Base-by-base conservation (phyloP, 2,888 invertebrate species). In the Polyploca ridens region DNA sequence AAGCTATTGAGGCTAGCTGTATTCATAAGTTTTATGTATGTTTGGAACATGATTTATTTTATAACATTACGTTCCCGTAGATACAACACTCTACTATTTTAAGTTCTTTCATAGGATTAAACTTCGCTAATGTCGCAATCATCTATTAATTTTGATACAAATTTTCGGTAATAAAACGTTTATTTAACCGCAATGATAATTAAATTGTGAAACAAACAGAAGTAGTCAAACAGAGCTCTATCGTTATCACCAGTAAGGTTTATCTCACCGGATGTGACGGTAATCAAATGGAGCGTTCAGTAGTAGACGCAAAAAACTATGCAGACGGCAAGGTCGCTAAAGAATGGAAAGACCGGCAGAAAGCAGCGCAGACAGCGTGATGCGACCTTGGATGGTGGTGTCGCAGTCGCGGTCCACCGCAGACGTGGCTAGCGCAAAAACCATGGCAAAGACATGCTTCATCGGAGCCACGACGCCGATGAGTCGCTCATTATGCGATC, bases 401-500 rank as follows among this genome's bases (percentile, higher is more conserved):
- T 86, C 79, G 85, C 83, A 90, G 87, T 89, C 80, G 86, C 83
- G 90, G 87, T 89, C 80, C 83, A 82, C 78, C 78, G 85, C 84
- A 79, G 85, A 77, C 77, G 70, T 68, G 73, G 74, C 79, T 76
- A 82, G 19, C 54, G 54, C 84, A 88, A 89, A 89, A 89, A 90
- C 85, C 68, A 82, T 80, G 76, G 80, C 82, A 85, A 83, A 82
- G 86, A 79, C 74, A 85, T 79, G 86, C 86, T 83, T 83, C 84
- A 87, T 78, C 77, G 79, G 73, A 75, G 72, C 64, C 64, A 72
- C 67, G 35, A 62, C 63, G 69, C 67, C 74, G 72, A n/a, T n/a
- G 19, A 54, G 10, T 19, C 19, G 54, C n/a, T 5, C 46, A 54
- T 54, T 54, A 69, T 54, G 16, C 67, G 69, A 70, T 74, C 71